A percentile compares a stretch with the other conserved stretches of the same genome.
Conservation (phyloP, 35 echinoderm and acorn worm genomes). For the Apostichopus californicus region DNA sequence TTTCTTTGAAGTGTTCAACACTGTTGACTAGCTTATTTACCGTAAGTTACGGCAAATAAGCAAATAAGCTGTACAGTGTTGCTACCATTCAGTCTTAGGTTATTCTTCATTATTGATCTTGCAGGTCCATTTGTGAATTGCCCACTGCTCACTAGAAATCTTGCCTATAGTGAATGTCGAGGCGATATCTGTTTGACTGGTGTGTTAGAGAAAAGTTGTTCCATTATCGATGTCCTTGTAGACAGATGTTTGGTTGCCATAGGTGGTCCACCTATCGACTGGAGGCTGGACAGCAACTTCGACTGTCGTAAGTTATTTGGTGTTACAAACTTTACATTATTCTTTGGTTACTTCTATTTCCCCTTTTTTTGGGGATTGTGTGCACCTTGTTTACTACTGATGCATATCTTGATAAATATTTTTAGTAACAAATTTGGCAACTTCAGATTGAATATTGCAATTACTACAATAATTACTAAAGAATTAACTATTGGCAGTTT, state of each 20-base stretch:
- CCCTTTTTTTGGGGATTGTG: too few species aligned
- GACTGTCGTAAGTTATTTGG: neutral
- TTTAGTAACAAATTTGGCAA: too few species aligned
- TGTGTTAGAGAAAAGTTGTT: neutral
- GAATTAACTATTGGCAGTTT: too few species aligned
- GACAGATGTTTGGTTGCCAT: neutral
- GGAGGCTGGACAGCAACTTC: constrained; percentile 4
- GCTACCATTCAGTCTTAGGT: too few species aligned
- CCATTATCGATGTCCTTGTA: neutral
- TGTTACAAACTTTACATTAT: too few species aligned
- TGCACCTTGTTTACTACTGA: too few species aligned
- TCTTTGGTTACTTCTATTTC: too few species aligned
- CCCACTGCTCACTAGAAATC: neutral
- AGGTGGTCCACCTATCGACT: neutral
- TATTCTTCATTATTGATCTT: neutral
- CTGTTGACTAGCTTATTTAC: neutral
- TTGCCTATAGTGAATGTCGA: neutral
- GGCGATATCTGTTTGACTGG: constrained; percentile 6
- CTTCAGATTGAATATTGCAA: too few species aligned
- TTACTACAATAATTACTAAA: too few species aligned
- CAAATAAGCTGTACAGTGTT: too few species aligned
- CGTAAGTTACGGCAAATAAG: too few species aligned
- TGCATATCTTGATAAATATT: too few species aligned
- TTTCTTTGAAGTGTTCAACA: neutral
- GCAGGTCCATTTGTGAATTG: constrained; percentile 22